Percentiles rank a stretch among this genome's conserved stretches.
These are phyloP conservation scores for Oceanodroma tethys DNA, from an alignment of 2,113 vertebrate genomes.

Conservation along the genomic window DNA sequence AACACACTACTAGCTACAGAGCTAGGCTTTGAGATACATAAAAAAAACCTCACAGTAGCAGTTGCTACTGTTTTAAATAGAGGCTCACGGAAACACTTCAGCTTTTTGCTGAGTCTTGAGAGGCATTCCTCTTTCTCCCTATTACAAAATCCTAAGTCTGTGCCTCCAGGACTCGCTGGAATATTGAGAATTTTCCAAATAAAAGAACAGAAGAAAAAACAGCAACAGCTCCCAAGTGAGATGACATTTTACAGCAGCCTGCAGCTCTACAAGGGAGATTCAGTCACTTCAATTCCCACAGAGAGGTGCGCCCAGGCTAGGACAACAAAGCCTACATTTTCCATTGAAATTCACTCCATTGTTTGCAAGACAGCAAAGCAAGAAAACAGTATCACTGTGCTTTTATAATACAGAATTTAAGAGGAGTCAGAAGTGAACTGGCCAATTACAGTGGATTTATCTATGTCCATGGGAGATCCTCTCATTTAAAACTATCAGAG, in stretches of 20 bases:
- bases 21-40: neutral
- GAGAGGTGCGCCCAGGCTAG: neutral
- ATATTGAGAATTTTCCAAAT: slow-evolving; percentile 9
- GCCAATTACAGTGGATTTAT: neutral
- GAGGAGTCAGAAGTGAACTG: neutral
- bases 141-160: neutral
- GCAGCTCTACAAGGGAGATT: neutral
- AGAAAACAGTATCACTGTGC: neutral
- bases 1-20: neutral
- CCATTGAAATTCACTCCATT: neutral
- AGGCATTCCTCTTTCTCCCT: neutral
- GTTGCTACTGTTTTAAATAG: neutral
- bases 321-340: neutral
- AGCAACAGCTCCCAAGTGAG: neutral
- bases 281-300: neutral
- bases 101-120: neutral
- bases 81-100: neutral
- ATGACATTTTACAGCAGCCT: neutral
- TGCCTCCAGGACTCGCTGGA: neutral
- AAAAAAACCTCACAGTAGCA: neutral
- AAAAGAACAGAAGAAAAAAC: neutral
- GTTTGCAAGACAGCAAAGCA: neutral
- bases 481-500: neutral
- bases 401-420: neutral
- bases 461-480: neutral